Conservation (phyloP, 1,140 invertebrate species). For the Chironomus striatipennis region DNA sequence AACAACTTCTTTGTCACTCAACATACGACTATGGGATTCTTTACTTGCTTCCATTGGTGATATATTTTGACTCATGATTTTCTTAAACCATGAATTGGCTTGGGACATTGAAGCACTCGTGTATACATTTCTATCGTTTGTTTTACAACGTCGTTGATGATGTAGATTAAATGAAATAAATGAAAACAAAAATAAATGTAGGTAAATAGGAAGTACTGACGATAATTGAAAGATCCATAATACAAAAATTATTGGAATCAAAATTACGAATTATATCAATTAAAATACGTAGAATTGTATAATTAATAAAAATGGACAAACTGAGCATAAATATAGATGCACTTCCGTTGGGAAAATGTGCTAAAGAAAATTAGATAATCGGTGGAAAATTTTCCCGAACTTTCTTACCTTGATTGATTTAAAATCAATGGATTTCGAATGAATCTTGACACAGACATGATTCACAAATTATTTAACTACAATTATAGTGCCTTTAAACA, state of each 20-base stretch:
- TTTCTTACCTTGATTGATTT: neutral
- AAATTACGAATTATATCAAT: too few species aligned
- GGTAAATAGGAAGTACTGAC: too few species aligned
- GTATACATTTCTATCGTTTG: neutral
- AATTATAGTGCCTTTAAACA: neutral
- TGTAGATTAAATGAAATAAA: too few species aligned
- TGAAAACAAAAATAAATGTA: too few species aligned
- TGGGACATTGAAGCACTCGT: neutral
- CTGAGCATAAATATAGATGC: too few species aligned
- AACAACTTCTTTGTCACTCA: constrained; percentile 89
- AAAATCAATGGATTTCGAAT: neutral
- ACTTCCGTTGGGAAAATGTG: neutral
- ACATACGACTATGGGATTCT: constrained; percentile 88
- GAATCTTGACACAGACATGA: neutral
- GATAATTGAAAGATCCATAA: too few species aligned
- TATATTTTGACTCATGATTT: constrained; percentile 70
- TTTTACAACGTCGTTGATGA: too few species aligned
- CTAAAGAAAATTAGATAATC: neutral
- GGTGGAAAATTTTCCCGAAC: neutral
- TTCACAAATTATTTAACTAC: neutral
- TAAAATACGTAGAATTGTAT: too few species aligned
- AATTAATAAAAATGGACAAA: too few species aligned
- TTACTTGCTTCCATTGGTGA: constrained; percentile 77
- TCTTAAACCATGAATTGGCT: constrained; percentile 77
- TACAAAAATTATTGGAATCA: too few species aligned